Evolutionary conservation across 2,888 invertebrate species (phyloP), one percentile per base, ranked within the genome.

Genomic region (Crematogaster levior): DNA sequence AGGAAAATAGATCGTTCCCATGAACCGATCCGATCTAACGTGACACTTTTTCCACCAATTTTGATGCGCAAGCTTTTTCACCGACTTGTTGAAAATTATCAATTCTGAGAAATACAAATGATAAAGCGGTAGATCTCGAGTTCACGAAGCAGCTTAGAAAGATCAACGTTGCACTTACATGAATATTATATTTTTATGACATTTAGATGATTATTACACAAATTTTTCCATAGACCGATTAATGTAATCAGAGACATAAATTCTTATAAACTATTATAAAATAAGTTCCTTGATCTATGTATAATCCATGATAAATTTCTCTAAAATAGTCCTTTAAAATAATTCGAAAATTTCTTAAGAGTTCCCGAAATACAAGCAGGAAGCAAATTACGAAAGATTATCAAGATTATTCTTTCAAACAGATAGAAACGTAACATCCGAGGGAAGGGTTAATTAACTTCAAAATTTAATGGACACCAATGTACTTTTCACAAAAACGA

Each of bases 1-100:
- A 89, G 92, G 92, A 93, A 93, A 93, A 93, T 93, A 93, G 94
- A 93, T 91, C 92, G 87, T 79, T 46, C 74, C 53, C 56, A 48
- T 46, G 61, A 84, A 82, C 79, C 30, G 40, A 70, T 53, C 61
- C 51, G 40, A 7, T 40, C 70, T 68, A 60, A 85, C 53, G 40
- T 48, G 83, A 84, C 51, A 82, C 56, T 75, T 68, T n/a, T n/a
- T n/a, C n/a, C n/a, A n/a, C n/a, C n/a, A n/a, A n/a, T n/a, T n/a
- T n/a, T n/a, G n/a, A 24, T 46, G 48, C 81, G 40, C 34, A 73
- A 61, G 56, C 34, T 70, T 84, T 72, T 63, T 18, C 46, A 18
- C 30, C 51, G 65, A 58, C 18, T 70, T 12, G 37, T n/a, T 46
- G 4, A 51, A 10, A 58, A 34, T 4, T 61, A 40, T 1, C 46